Evolutionary conservation across 2,888 invertebrate species (phyloP).

Genomic region (Ceramica pisi): DNA sequence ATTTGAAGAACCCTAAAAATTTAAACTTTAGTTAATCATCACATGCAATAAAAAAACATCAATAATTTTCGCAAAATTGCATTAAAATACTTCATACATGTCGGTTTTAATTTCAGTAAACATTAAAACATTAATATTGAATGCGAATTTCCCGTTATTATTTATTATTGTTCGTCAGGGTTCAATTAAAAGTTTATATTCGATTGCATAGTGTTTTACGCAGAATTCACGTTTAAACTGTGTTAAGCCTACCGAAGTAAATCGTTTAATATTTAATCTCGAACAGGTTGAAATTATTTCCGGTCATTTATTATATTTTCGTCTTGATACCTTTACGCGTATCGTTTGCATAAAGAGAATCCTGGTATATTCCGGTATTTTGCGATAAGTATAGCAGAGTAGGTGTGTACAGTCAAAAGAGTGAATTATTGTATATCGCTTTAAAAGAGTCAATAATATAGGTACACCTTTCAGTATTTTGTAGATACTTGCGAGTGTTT

Average conservation of each 20-base stretch:
- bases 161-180: constrained; percentile 22
- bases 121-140: constrained; percentile 16
- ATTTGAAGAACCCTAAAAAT: no score
- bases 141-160: constrained; percentile 20
- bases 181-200: constrained; percentile 54
- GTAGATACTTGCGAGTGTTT: no score
- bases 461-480: no score
- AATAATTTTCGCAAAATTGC: neutral
- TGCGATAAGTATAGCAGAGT: no score
- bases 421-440: no score
- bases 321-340: no score
- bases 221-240: neutral
- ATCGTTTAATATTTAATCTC: constrained; percentile 15
- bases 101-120: neutral
- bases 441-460: no score
- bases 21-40: no score
- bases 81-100: neutral
- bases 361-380: no score
- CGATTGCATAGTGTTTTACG: constrained; percentile 37
- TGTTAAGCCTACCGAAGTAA: constrained; percentile 6
- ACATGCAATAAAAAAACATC: neutral
- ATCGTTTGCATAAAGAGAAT: neutral
- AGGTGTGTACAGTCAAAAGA: no score
- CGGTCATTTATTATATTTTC: neutral
- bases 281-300: neutral